Conservation (phyloP, 1,140 invertebrate species). For the Parapsyche elsis region DNA sequence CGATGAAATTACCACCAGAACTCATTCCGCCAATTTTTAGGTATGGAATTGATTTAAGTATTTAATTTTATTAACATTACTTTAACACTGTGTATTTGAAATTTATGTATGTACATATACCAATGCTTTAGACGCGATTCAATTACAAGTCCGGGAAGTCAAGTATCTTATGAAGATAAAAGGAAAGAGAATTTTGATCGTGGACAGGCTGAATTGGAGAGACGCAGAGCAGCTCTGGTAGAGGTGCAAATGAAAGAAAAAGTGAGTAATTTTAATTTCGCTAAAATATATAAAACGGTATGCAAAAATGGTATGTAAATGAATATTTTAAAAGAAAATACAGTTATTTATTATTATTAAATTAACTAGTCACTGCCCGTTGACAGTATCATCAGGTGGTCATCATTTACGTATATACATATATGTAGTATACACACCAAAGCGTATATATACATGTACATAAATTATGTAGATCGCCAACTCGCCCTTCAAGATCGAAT, state of each 20-base stretch:
- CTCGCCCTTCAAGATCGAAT: no score
- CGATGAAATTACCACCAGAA: constrained; percentile 82
- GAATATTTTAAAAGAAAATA: no score
- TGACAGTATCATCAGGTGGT: no score
- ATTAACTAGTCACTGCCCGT: no score
- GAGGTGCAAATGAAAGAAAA: constrained; percentile 86
- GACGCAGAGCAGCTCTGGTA: constrained; percentile 85
- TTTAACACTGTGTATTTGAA: neutral
- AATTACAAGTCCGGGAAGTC: constrained; percentile 63
- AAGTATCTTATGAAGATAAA: constrained; percentile 95
- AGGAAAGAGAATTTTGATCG: constrained; percentile 98
- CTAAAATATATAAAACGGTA: no score
- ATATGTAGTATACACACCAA: no score
- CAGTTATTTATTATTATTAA: no score
- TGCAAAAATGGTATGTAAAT: no score
- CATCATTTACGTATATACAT: no score
- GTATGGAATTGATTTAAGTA: constrained; percentile 56
- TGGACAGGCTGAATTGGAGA: constrained; percentile 96
- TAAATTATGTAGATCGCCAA: no score
- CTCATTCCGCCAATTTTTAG: constrained; percentile 89
- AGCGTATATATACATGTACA: no score
- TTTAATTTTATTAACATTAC: neutral
- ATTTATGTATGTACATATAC: constrained; percentile 5
- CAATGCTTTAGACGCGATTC: constrained; percentile 61
- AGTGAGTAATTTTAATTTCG: constrained; percentile 54